These are phyloP conservation scores for Ennomos fuscantarius DNA, from an alignment of 2,888 invertebrate genomes.

Conservation along the genomic window DNA sequence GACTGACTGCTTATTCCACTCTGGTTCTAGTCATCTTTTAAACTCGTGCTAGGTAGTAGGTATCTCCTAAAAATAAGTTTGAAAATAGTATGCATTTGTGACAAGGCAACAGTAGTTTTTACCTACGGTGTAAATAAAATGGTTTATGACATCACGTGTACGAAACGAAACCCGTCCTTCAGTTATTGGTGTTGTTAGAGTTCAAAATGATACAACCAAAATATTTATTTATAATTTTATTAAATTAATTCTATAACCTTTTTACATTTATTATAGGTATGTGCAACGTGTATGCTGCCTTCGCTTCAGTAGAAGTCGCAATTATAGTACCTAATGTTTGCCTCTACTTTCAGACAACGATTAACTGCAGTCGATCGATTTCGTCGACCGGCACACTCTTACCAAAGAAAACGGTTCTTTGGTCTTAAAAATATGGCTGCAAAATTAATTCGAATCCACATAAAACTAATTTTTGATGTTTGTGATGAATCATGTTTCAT, in stretches of 20 bases:
- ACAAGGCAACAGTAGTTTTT: too few relatives aligned
- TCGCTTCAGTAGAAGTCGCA: constrained; percentile 60
- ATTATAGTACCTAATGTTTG: constrained; percentile 75
- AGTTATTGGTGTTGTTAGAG: neutral
- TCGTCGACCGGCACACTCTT: constrained; percentile 5
- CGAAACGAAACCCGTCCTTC: neutral
- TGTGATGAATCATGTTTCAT: too few relatives aligned
- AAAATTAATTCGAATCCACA: neutral
- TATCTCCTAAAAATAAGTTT: too few relatives aligned
- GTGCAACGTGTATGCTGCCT: constrained; percentile 81
- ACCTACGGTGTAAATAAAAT: too few relatives aligned
- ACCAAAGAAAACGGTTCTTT: constrained; percentile 4
- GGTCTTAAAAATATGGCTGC: neutral
- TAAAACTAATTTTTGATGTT: too few relatives aligned
- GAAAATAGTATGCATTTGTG: too few relatives aligned
- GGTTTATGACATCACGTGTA: too few relatives aligned
- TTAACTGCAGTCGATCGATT: constrained; percentile 38
- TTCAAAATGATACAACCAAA: constrained; percentile 58
- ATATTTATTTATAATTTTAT: constrained; percentile 82
- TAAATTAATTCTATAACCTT: constrained; percentile 85
- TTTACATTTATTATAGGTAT: constrained; percentile 82
- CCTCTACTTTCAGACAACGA: constrained; percentile 74
- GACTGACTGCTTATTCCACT: too few relatives aligned
- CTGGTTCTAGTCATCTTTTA: too few relatives aligned
- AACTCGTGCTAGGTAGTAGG: too few relatives aligned